Conservation (phyloP, 2,888 invertebrate genomes). For the Horisme vitalbata region DNA sequence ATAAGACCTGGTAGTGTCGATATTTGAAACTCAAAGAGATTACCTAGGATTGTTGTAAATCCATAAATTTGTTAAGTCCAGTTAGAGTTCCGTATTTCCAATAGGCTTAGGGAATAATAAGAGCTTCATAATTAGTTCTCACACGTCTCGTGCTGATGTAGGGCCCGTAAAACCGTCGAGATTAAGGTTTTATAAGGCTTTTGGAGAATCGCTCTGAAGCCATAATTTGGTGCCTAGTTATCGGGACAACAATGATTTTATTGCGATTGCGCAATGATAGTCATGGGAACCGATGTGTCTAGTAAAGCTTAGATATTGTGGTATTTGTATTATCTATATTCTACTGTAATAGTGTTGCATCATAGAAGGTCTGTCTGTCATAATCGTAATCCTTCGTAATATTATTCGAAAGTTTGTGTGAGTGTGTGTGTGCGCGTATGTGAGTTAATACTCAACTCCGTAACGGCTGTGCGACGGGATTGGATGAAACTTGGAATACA, state of each 20-base stretch:
- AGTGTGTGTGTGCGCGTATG: too few species aligned
- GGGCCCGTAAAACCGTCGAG: slow-evolving; percentile 42
- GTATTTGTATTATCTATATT: too few species aligned
- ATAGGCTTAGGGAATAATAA: slow-evolving; percentile 36
- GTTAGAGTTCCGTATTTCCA: slow-evolving; percentile 23
- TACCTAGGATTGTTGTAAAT: slow-evolving; percentile 13
- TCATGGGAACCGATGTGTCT: slow-evolving; percentile 1
- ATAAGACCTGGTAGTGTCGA: too few species aligned
- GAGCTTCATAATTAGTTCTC: slow-evolving; percentile 50
- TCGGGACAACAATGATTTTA: slow-evolving; percentile 20
- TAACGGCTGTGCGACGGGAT: too few species aligned
- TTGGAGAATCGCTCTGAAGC: slow-evolving; percentile 22
- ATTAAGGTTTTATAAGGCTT: slow-evolving; percentile 32
- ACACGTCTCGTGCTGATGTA: slow-evolving; percentile 42
- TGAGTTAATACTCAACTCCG: too few species aligned
- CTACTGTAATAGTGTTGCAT: too few species aligned
- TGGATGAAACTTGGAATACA: too few species aligned
- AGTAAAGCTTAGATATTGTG: too few species aligned
- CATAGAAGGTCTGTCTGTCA: too few species aligned
- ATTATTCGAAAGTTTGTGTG: too few species aligned
- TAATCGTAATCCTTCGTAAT: too few species aligned
- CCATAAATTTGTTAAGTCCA: slow-evolving; percentile 27
- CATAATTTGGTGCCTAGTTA: slow-evolving; percentile 26
- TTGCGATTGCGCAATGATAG: slow-evolving; percentile 16
- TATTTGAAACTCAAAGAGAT: neutral